A percentile compares a stretch with the other conserved stretches of the same genome.
Conservation (phyloP, 2,113 vertebrate genomes). For the Lasiurus cinereus region DNA sequence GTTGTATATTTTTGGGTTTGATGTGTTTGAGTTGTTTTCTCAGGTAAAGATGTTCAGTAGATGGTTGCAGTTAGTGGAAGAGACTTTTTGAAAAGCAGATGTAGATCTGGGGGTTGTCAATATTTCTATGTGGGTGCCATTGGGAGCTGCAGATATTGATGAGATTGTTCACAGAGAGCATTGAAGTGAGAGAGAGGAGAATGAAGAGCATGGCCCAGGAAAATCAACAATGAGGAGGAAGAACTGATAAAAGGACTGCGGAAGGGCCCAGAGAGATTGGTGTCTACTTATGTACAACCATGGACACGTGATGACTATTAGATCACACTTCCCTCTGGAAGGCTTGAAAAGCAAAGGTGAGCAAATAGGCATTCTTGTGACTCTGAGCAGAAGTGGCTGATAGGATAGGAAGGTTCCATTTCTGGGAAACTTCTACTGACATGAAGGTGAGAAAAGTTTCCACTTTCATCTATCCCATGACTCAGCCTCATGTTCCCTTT, state of each 20-base stretch:
- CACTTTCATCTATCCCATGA: not conserved
- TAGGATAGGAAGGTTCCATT: not conserved
- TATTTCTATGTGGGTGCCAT: not conserved
- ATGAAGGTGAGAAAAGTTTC: not conserved
- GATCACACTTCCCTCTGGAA: not conserved
- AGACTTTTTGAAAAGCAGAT: not conserved
- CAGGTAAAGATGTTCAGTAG: not conserved
- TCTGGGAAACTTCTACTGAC: not conserved
- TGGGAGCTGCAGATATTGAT: not conserved
- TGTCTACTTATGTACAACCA: not conserved
- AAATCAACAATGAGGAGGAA: not conserved
- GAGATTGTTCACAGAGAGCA: not conserved
- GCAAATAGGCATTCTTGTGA: not conserved
- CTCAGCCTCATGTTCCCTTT: not conserved
- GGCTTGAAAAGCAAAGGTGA: not conserved
- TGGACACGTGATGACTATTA: not conserved
- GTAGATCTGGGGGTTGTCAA: not conserved
- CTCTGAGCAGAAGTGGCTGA: not conserved
- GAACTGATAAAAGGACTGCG: not conserved
- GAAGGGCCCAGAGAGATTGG: not conserved
- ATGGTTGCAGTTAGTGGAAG: not conserved
- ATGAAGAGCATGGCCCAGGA: not conserved
- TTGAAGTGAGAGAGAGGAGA: not conserved
- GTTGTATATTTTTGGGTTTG: not conserved
- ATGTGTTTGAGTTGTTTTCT: conserved; percentile 8